Percentiles rank a stretch among this genome's conserved stretches.
Evolutionary conservation across 1,140 invertebrate genomes (phyloP).

Genomic region (Drosophila teissieri): DNA sequence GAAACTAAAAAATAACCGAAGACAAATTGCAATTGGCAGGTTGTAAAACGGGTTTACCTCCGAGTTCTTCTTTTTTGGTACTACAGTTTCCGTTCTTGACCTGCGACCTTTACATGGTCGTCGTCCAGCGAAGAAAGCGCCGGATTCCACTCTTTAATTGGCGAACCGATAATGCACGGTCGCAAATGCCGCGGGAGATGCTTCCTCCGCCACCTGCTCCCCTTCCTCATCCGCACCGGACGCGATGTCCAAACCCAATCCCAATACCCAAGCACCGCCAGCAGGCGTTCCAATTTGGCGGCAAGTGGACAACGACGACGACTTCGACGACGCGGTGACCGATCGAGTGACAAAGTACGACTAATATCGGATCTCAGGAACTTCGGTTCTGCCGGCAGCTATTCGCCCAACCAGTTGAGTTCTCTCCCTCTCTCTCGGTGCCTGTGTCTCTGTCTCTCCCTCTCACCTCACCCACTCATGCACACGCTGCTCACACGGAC

Average conservation of each 20-base stretch:
- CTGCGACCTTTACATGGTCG: conserved; percentile 70
- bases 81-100: conserved; percentile 51
- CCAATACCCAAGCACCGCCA: neutral
- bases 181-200: neutral
- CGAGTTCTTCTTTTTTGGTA: conserved; percentile 37
- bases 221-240: conserved; percentile 9
- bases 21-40: conserved; percentile 49
- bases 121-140: conserved; percentile 6
- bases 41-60: conserved; percentile 74
- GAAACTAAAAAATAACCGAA: conserved; percentile 7
- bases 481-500: conserved; percentile 10
- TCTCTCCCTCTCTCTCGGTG: conserved; percentile 5
- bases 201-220: neutral
- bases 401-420: conserved; percentile 76
- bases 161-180: neutral
- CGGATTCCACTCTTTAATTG: conserved; percentile 15
- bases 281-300: conserved; percentile 6
- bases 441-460: neutral
- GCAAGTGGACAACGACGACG: conserved; percentile 48
- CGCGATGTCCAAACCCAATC: neutral
- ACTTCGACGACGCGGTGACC: conserved; percentile 27
- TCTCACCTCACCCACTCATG: conserved; percentile 18
- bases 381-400: conserved; percentile 67
- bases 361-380: conserved; percentile 21
- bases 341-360: conserved; percentile 63